Percentiles rank a stretch among this genome's conserved stretches.
Conservation (phyloP, 1,140 invertebrate genomes). For the Dreissena polymorpha region DNA sequence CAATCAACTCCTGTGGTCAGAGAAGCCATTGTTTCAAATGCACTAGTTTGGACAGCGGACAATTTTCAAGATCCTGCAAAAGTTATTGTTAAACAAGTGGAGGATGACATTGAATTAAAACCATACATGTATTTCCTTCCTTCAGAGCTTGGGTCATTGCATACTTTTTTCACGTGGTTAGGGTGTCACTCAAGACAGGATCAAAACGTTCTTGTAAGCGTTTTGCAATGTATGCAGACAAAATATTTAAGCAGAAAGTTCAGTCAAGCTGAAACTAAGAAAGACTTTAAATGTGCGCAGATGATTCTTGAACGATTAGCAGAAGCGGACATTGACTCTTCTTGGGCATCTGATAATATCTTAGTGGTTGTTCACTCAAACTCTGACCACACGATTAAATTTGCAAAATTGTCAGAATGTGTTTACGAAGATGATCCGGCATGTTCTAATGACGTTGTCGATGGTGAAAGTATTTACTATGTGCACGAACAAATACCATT, state of each 20-base stretch:
- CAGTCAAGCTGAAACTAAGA: neutral
- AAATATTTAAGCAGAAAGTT: neutral
- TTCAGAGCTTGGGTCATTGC: no score
- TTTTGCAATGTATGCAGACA: neutral
- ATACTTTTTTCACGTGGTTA: neutral
- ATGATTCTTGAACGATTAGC: neutral
- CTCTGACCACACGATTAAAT: neutral
- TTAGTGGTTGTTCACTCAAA: neutral
- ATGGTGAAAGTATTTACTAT: slow-evolving; percentile 52
- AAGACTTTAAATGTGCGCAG: neutral
- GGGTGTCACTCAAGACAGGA: neutral
- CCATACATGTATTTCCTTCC: no score
- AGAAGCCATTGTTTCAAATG: neutral
- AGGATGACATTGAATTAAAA: no score
- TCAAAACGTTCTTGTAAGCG: neutral
- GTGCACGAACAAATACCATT: slow-evolving; percentile 57
- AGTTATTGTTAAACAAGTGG: no score
- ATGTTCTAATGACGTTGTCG: slow-evolving; percentile 28
- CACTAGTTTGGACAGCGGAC: neutral
- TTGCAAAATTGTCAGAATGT: slow-evolving; percentile 11
- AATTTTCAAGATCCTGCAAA: no score
- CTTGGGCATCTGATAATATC: neutral
- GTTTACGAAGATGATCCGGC: slow-evolving; percentile 14
- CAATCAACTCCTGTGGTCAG: neutral
- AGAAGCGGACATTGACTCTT: slow-evolving; percentile 12